Evolutionary conservation across 1,140 invertebrate genomes (phyloP), one percentile per base, ranked within the genome.

Genomic region (Atta colombica): DNA sequence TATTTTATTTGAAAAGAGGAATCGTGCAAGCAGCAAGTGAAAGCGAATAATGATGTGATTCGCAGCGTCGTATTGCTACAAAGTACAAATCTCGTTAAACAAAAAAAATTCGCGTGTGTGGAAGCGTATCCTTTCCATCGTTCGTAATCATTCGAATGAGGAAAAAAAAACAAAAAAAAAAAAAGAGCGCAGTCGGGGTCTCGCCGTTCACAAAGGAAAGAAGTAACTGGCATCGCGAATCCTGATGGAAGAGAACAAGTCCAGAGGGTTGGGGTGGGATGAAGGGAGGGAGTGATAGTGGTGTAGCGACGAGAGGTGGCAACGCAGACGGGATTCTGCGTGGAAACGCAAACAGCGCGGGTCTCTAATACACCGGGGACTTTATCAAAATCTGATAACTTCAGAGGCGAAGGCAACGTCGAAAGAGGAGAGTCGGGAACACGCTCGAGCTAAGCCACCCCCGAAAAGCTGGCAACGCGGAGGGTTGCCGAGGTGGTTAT

Each of bases 311-410:
- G 74, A 61, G 78, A 81, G 88, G 85, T 84, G 77, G 81, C 85
- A 88, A 85, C 65, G 85, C 90, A 91, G 88, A 92, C 88, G 80
- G 85, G 90, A 90, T 89, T 69, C 86, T 89, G 88, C 91, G 91
- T 91, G 88, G 89, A 93, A 92, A 92, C 89, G 88, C 90, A 93
- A 93, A 92, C 90, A 90, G 85, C 75, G 74, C 61, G 80, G 86
- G 61, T 77, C 85, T 90, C 71, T 86, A 91, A 93, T 92, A 94
- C 93, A 89, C 90, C 85, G 75, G 91, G 89, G 92, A 93, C 91
- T 93, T 94, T 93, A 93, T 93, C 92, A 94, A 94, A 94, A 93
- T 93, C 91, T 92, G 91, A 93, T 93, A 93, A 93, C 88, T 88
- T 82, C 81, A 77, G 90, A 92, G 91, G 89, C 85, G 89, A 88